A percentile compares a stretch with the other conserved stretches of the same genome.
Evolutionary conservation across 2,888 invertebrate genomes (phyloP).

Genomic region (Elmis aenea): DNA sequence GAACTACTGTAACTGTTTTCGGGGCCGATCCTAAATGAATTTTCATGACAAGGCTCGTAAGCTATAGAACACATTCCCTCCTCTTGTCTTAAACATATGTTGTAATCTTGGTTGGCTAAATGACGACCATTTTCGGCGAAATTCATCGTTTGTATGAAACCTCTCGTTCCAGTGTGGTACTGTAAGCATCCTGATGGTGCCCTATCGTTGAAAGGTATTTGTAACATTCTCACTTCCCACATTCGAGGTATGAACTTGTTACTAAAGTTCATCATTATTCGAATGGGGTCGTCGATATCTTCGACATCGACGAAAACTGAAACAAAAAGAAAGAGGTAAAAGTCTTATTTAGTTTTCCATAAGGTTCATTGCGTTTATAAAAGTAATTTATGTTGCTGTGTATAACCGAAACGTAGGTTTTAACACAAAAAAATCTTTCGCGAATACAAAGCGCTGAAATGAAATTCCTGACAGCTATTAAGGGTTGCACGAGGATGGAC

Average conservation of each 20-base stretch:
- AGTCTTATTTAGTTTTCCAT: no score
- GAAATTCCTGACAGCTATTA: no score
- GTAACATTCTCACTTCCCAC: conserved; percentile 73
- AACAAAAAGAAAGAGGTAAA: no score
- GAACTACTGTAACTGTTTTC: conserved; percentile 25
- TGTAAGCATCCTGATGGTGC: conserved; percentile 76
- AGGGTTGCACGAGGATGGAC: no score
- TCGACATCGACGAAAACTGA: conserved; percentile 68
- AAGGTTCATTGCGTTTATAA: no score
- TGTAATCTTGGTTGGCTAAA: conserved; percentile 72
- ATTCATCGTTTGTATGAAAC: conserved; percentile 70
- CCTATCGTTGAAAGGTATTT: conserved; percentile 70
- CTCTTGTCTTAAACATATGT: conserved; percentile 68
- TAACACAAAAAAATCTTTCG: no score
- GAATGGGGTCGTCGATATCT: conserved; percentile 48
- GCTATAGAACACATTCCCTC: conserved; percentile 67
- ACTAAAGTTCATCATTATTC: conserved; percentile 54
- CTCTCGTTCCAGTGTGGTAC: conserved; percentile 60
- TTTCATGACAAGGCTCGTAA: conserved; percentile 69
- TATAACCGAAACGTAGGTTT: no score
- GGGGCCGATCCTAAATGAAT: conserved; percentile 72
- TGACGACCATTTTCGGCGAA: conserved; percentile 79
- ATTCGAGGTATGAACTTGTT: conserved; percentile 62
- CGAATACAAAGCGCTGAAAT: no score
- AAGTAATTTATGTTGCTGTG: no score